These are phyloP conservation scores for Eupeodes luniger DNA, from an alignment of 2,888 invertebrate genomes.

Conservation along the genomic window DNA sequence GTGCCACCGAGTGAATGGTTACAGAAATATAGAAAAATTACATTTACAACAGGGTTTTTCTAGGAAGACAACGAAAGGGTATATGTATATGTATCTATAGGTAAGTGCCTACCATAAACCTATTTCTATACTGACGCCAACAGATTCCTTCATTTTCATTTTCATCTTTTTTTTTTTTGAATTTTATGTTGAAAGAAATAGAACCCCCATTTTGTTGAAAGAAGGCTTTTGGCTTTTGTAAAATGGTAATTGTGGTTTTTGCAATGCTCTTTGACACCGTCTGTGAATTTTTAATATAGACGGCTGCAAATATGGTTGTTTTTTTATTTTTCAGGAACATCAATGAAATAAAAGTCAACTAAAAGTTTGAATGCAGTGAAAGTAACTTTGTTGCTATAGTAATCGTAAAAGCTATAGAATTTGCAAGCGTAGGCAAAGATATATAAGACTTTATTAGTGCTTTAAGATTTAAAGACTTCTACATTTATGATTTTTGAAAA, in stretches of 20 bases:
- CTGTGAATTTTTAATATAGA: conserved; percentile 72
- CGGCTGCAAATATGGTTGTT: conserved; percentile 26
- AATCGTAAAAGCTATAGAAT: background rate
- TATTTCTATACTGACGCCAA: background rate
- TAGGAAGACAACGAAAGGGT: background rate
- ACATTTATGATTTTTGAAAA: too few species aligned
- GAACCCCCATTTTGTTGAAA: conserved; percentile 69
- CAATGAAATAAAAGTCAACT: conserved; percentile 28
- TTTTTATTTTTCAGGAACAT: conserved; percentile 5
- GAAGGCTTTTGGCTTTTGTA: conserved; percentile 74
- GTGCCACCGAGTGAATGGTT: conserved; percentile 62
- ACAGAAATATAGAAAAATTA: conserved; percentile 14
- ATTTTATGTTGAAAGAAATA: conserved; percentile 53
- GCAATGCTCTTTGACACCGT: conserved; percentile 74
- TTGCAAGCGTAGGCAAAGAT: too few species aligned
- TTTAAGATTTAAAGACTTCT: background rate
- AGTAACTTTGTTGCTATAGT: conserved; percentile 25
- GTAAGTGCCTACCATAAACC: background rate
- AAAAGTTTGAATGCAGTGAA: conserved; percentile 22
- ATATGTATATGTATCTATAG: background rate
- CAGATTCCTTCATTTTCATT: conserved; percentile 10
- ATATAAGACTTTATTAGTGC: background rate
- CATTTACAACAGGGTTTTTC: background rate
- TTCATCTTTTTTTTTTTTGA: conserved; percentile 15
- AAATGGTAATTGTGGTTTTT: conserved; percentile 76